A percentile compares a stretch with the other conserved stretches of the same genome.
These are phyloP conservation scores for Callionymus lyra DNA, from an alignment of 2,113 vertebrate species.

Conservation along the genomic window DNA sequence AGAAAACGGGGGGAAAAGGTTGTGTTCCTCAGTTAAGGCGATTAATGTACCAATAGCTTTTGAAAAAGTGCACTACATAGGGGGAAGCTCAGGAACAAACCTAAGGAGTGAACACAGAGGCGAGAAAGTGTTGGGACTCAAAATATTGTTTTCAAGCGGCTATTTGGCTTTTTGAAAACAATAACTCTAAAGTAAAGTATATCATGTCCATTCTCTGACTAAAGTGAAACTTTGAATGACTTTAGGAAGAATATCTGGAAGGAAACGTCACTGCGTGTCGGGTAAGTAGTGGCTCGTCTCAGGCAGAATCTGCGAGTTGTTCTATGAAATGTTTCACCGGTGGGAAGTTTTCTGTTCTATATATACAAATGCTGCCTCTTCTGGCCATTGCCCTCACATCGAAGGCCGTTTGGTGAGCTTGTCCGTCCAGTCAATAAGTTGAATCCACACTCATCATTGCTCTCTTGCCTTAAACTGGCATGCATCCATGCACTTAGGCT, in stretches of 20 bases:
- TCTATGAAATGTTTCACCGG: slow-evolving; percentile 8
- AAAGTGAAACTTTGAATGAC: slow-evolving; percentile 15
- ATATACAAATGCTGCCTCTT: slow-evolving; percentile 49
- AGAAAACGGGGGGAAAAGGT: slow-evolving; percentile 28
- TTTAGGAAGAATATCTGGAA: not conserved
- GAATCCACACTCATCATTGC: slow-evolving; percentile 10
- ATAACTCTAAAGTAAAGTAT: slow-evolving; percentile 41
- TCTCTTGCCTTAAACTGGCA: not conserved
- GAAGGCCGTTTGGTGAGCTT: slow-evolving; percentile 38
- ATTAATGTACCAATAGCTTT: slow-evolving; percentile 62
- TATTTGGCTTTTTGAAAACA: slow-evolving; percentile 52
- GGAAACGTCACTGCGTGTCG: slow-evolving; percentile 15
- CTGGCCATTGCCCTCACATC: slow-evolving; percentile 16
- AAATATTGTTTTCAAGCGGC: slow-evolving; percentile 38
- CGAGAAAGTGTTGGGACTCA: slow-evolving; percentile 24
- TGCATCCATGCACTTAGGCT: no score
- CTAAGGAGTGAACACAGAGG: slow-evolving; percentile 18
- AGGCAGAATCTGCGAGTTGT: slow-evolving; percentile 21
- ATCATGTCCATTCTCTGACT: slow-evolving; percentile 29
- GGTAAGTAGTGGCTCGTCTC: slow-evolving; percentile 55
- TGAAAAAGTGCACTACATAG: slow-evolving; percentile 63
- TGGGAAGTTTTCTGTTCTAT: slow-evolving; percentile 21
- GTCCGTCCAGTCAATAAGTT: slow-evolving; percentile 8
- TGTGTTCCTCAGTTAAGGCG: slow-evolving; percentile 62
- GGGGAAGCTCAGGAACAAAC: slow-evolving; percentile 42